These are phyloP conservation scores for Grammomys dolichurus DNA, from an alignment of 2,113 vertebrate genomes.

Conservation along the genomic window DNA sequence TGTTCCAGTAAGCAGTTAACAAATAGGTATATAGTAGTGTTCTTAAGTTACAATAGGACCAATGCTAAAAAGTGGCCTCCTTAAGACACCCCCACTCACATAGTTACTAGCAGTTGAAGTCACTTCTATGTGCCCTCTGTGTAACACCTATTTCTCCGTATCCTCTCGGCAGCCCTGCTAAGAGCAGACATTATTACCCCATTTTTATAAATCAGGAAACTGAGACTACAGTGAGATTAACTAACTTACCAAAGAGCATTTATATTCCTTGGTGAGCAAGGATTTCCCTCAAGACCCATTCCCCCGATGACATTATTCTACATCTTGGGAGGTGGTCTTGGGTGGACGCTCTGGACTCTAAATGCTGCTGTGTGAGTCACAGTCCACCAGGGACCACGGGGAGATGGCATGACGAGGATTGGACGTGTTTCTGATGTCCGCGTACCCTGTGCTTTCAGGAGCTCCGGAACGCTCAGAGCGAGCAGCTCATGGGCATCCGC, in stretches of 20 bases:
- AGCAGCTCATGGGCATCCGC: slow-evolving; percentile 97
- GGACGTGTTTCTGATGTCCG: background rate
- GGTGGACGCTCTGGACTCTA: background rate
- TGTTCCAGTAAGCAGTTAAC: background rate
- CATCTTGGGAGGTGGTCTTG: background rate
- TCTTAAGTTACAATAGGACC: background rate
- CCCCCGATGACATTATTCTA: background rate
- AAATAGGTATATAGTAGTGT: background rate
- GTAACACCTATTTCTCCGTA: background rate
- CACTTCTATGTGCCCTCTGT: background rate
- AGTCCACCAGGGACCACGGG: background rate
- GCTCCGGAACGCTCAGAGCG: slow-evolving; percentile 96
- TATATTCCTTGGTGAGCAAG: background rate
- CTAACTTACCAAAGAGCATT: background rate
- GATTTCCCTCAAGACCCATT: background rate
- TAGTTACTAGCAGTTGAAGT: background rate
- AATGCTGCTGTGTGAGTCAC: background rate
- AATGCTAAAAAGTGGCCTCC: background rate
- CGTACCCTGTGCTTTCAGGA: slow-evolving; percentile 89
- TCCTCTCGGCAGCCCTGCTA: background rate
- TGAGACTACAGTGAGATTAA: background rate
- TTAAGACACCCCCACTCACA: background rate
- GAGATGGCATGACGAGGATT: accelerated
- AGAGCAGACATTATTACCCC: background rate
- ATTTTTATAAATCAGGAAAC: background rate